Evolutionary conservation across 1,140 invertebrate species (phyloP).

Genomic region (Bombus waltoni): DNA sequence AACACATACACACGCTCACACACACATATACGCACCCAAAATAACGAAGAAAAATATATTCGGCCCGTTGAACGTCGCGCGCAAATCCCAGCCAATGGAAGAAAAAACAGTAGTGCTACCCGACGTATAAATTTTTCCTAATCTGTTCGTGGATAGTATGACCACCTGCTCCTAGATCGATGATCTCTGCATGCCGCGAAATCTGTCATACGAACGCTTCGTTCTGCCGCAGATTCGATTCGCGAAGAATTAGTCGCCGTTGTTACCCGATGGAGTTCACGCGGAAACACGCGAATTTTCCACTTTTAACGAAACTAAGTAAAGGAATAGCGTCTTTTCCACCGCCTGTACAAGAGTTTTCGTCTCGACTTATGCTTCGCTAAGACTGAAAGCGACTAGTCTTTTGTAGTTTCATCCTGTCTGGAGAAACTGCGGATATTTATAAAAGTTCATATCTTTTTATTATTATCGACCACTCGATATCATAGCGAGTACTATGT

Average conservation of each 20-base stretch:
- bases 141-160: constrained; percentile 59
- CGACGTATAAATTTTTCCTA: constrained; percentile 62
- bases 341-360: no score
- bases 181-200: constrained; percentile 37
- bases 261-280: no score
- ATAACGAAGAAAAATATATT: constrained; percentile 18
- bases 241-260: constrained; percentile 26
- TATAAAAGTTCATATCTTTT: no score
- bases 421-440: no score
- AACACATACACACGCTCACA: neutral
- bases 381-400: no score
- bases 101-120: constrained; percentile 58
- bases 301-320: no score
- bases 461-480: no score
- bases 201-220: constrained; percentile 53
- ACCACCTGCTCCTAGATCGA: constrained; percentile 70
- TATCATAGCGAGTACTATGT: no score
- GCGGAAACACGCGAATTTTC: no score
- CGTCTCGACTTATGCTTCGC: no score
- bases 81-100: constrained; percentile 56
- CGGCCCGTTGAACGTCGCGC: constrained; percentile 18
- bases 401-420: no score
- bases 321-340: no score
- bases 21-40: neutral
- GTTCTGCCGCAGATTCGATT: constrained; percentile 3